A percentile compares a stretch with the other conserved stretches of the same genome.
Evolutionary conservation across 1,140 invertebrate species (phyloP).

Genomic region (Drosophila simulans): DNA sequence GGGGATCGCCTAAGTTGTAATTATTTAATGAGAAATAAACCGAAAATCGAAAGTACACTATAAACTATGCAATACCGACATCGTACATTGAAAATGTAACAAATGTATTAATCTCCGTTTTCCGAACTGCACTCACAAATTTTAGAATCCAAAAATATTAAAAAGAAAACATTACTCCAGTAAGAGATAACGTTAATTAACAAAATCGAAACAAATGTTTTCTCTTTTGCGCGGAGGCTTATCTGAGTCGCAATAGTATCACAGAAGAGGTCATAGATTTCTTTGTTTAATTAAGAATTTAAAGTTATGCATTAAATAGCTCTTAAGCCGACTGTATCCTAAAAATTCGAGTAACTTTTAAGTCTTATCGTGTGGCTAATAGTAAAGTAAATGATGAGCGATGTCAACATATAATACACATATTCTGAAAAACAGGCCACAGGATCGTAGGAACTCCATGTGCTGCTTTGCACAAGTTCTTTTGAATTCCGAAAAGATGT

Average conservation of each 20-base stretch:
- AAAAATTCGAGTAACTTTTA: constrained; percentile 30
- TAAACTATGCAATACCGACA: constrained; percentile 24
- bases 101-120: constrained; percentile 24
- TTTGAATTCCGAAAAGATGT: constrained; percentile 14
- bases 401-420: constrained; percentile 4
- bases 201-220: not conserved
- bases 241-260: constrained; percentile 22
- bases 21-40: constrained; percentile 50
- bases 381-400: not conserved
- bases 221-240: constrained; percentile 1
- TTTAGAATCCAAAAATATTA: constrained; percentile 25
- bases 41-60: constrained; percentile 41
- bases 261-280: constrained; percentile 42
- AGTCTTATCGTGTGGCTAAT: constrained; percentile 18
- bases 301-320: constrained; percentile 32
- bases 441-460: not conserved
- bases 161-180: constrained; percentile 6
- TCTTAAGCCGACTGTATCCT: constrained; percentile 37
- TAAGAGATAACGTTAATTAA: constrained; percentile 11
- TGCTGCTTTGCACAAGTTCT: constrained; percentile 10
- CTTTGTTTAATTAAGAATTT: constrained; percentile 37
- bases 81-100: constrained; percentile 25
- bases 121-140: constrained; percentile 7
- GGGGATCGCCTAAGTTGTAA: constrained; percentile 36
- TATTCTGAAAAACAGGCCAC: constrained; percentile 7